phyloP scores from a whole-genome alignment of 2,113 vertebrate genomes.

The Neotragus pygmaeus region DNA sequence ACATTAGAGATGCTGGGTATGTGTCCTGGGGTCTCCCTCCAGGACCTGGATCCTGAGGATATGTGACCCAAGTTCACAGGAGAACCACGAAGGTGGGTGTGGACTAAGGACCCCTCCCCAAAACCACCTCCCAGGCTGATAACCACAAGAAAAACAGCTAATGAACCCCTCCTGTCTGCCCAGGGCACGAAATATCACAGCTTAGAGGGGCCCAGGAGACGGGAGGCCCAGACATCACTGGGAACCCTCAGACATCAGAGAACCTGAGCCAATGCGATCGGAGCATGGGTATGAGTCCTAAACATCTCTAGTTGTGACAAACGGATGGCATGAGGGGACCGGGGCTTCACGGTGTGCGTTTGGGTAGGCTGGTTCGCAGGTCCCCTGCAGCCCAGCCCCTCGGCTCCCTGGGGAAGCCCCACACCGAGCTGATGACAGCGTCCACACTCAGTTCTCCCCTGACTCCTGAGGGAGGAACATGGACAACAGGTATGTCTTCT shows the following conservation, averaged over 20 bases:
- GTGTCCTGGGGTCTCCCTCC: not conserved
- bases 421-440: not conserved
- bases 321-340: rapidly evolving
- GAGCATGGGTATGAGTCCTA: not conserved
- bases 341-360: rapidly evolving
- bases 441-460: not conserved
- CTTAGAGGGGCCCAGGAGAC: not conserved
- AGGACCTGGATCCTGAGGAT: not conserved
- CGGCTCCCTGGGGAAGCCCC: not conserved
- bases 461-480: not conserved
- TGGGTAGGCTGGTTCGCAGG: not conserved
- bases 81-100: not conserved
- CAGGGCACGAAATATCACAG: not conserved
- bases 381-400: not conserved
- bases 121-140: not conserved
- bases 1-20: rapidly evolving
- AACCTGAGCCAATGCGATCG: not conserved
- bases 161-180: not conserved
- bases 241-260: rapidly evolving
- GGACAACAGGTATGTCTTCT: not conserved
- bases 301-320: not conserved
- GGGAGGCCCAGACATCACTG: rapidly evolving
- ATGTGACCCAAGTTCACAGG: not conserved
- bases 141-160: no score
- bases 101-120: not conserved